phyloP scores from a whole-genome alignment of 37 sponge, comb jelly and placozoan species.

The Chondrilla cf. caribensis region DNA sequence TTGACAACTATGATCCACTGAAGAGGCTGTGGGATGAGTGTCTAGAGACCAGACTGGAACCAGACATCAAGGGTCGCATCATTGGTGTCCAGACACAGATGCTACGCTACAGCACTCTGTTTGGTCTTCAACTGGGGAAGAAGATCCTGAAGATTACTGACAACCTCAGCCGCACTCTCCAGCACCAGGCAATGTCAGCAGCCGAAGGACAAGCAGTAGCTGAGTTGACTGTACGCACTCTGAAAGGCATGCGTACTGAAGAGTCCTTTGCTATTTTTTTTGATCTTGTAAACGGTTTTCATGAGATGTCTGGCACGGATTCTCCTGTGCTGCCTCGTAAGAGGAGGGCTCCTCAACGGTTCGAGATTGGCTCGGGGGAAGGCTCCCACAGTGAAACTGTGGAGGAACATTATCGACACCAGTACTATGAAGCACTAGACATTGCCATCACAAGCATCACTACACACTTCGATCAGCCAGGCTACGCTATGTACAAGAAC shows the following conservation, averaged over 20 bases:
- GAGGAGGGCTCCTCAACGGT: constrained; percentile 24
- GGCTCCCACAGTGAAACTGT: constrained; percentile 22
- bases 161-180: constrained; percentile 42
- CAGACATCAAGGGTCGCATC: constrained; percentile 31
- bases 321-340: constrained; percentile 37
- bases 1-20: constrained; percentile 31
- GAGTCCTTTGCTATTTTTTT: constrained; percentile 33
- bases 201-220: constrained; percentile 43
- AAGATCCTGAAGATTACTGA: constrained; percentile 31
- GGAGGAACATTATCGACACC: constrained; percentile 35
- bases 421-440: constrained; percentile 47
- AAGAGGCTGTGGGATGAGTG: constrained; percentile 34
- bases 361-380: constrained; percentile 19
- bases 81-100: constrained; percentile 27
- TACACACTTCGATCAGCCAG: constrained; percentile 32
- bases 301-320: not conserved
- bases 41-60: constrained; percentile 19
- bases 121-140: constrained; percentile 24
- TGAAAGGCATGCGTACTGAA: constrained; percentile 35
- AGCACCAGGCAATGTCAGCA: constrained; percentile 41
- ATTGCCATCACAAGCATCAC: constrained; percentile 8
- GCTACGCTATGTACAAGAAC: constrained; percentile 24
- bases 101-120: not conserved
- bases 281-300: constrained; percentile 12
- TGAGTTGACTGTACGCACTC: constrained; percentile 22